A percentile compares a stretch with the other conserved stretches of the same genome.
Conservation (phyloP, 1,140 invertebrate genomes). For the Radopholus similis region DNA sequence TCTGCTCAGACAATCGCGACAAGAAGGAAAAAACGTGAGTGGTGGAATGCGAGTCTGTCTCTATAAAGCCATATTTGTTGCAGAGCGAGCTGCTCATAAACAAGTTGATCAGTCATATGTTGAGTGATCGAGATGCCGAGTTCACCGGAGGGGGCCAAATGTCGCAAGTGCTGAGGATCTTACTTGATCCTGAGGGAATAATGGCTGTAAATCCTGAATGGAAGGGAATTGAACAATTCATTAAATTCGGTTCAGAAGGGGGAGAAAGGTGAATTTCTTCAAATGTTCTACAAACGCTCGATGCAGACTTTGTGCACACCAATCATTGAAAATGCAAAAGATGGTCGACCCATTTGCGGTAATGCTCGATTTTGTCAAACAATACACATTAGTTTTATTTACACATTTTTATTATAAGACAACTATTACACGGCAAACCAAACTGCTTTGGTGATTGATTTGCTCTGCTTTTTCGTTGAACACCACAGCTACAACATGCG, state of each 20-base stretch:
- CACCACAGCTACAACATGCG: slow-evolving; percentile 84
- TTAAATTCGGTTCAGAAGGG: slow-evolving; percentile 70
- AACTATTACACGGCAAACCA: slow-evolving; percentile 93
- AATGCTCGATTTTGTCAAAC: background rate
- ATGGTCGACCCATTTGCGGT: slow-evolving; percentile 33
- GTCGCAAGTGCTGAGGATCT: slow-evolving; percentile 73
- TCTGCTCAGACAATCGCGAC: slow-evolving; percentile 61
- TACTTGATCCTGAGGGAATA: slow-evolving; percentile 99
- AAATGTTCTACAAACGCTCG: slow-evolving; percentile 97
- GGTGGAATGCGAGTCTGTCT: background rate
- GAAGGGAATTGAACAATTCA: background rate
- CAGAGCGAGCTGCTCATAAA: slow-evolving; percentile 80
- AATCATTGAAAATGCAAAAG: slow-evolving; percentile 48
- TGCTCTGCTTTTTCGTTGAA: slow-evolving; percentile 98
- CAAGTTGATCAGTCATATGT: slow-evolving; percentile 93
- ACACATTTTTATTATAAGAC: slow-evolving; percentile 66
- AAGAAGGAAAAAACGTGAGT: slow-evolving; percentile 37
- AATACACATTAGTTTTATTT: background rate
- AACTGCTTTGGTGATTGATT: slow-evolving; percentile 84
- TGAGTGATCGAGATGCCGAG: slow-evolving; percentile 71
- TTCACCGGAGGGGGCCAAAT: slow-evolving; percentile 75
- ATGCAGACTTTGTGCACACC: slow-evolving; percentile 69
- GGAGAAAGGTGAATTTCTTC: slow-evolving; percentile 94
- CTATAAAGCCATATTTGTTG: background rate
- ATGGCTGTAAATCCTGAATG: slow-evolving; percentile 63